phyloP scores from a whole-genome alignment of 2,888 invertebrate species.

The Tupiocoris notatus region DNA sequence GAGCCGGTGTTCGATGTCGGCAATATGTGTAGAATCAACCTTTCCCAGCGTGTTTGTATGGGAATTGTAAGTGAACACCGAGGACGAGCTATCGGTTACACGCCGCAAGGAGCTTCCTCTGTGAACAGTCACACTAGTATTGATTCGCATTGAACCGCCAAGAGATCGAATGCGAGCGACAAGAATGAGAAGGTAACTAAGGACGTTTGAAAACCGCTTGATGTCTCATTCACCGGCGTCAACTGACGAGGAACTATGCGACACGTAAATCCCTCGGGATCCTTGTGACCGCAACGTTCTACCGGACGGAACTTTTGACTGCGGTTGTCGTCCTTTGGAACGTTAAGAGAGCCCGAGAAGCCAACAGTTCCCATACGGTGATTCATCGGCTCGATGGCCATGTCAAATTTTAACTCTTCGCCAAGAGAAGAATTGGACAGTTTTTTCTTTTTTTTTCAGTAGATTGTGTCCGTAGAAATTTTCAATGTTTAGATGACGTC shows the following conservation, averaged over 20 bases:
- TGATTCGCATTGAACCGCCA: slow-evolving; percentile 17
- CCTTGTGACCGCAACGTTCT: background rate
- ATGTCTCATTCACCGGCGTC: background rate
- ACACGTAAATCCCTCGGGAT: background rate
- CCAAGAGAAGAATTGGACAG: too few species aligned
- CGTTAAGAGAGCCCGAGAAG: background rate
- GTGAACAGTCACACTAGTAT: slow-evolving; percentile 43
- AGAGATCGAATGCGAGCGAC: background rate
- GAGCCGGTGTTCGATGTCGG: background rate
- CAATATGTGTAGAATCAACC: background rate
- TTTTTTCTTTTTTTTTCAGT: too few species aligned
- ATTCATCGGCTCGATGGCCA: background rate
- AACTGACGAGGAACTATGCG: background rate
- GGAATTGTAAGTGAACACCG: slow-evolving; percentile 35
- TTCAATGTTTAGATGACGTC: too few species aligned
- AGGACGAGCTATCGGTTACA: slow-evolving; percentile 17
- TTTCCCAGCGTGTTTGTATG: slow-evolving; percentile 5
- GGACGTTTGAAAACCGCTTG: background rate
- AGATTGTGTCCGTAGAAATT: too few species aligned
- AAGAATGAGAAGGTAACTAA: background rate
- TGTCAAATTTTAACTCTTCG: too few species aligned
- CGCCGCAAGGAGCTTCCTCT: slow-evolving; percentile 36
- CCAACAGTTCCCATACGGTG: background rate
- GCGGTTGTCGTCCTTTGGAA: background rate
- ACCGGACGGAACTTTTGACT: background rate